phyloP scores from a whole-genome alignment of 2,113 vertebrate genomes.

The Halichoerus grypus region DNA sequence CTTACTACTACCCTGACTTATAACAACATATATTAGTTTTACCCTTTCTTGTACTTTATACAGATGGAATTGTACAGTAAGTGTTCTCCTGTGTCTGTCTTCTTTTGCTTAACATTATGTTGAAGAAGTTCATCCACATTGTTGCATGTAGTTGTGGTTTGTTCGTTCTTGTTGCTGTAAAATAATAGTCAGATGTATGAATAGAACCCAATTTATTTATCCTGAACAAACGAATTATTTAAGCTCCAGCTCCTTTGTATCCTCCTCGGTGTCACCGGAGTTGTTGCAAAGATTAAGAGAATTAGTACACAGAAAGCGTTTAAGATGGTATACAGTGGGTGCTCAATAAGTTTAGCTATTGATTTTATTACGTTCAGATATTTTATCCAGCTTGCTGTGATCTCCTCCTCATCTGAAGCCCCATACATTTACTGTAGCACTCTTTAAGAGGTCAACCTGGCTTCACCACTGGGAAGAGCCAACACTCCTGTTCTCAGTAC shows the following conservation, averaged over 20 bases:
- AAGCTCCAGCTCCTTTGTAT: background rate
- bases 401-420: background rate
- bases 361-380: slow-evolving; percentile 14
- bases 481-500: background rate
- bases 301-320: background rate
- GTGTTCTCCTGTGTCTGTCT: background rate
- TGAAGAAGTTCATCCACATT: background rate
- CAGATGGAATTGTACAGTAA: background rate
- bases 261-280: background rate
- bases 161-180: background rate
- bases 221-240: background rate
- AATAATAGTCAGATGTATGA: background rate
- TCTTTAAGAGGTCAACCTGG: background rate
- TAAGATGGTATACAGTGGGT: background rate
- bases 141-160: background rate
- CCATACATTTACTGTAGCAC: background rate
- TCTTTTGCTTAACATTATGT: background rate
- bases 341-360: background rate
- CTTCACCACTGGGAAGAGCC: background rate
- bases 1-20: slow-evolving; percentile 21
- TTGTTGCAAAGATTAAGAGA: background rate
- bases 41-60: background rate
- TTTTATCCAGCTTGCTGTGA: background rate
- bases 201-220: slow-evolving; percentile 4
- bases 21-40: background rate